Conservation (phyloP, 2,888 invertebrate species). For the Spisula subtruncata region DNA sequence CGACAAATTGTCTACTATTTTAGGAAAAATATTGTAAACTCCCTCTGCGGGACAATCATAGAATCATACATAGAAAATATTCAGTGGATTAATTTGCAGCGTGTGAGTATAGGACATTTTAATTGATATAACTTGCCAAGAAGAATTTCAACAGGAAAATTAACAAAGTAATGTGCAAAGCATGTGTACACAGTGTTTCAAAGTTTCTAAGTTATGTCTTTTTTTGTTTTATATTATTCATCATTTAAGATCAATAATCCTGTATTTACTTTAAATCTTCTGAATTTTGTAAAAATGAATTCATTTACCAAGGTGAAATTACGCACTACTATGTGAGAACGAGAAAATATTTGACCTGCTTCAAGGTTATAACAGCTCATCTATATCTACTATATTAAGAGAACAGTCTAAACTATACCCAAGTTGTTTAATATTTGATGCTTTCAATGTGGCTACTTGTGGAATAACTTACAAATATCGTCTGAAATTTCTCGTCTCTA, state of each 20-base stretch:
- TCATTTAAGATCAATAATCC: no score
- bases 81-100: not conserved
- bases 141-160: not conserved
- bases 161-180: not conserved
- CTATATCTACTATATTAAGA: not conserved
- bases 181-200: not conserved
- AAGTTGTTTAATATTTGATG: constrained; percentile 2
- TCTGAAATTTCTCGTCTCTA: constrained; percentile 7
- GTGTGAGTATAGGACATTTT: not conserved
- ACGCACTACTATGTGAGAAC: no score
- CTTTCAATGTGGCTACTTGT: constrained; percentile 17
- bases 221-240: no score
- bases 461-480: not conserved
- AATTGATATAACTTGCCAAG: not conserved
- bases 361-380: not conserved
- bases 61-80: not conserved
- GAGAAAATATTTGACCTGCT: not conserved
- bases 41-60: not conserved
- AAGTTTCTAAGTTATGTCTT: no score
- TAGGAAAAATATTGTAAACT: not conserved
- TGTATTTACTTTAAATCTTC: no score
- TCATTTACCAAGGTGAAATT: no score
- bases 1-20: constrained; percentile 5
- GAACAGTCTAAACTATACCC: not conserved
- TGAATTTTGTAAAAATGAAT: no score